A percentile compares a stretch with the other conserved stretches of the same genome.
These are phyloP conservation scores for Scolopax rusticola DNA, from an alignment of 2,797 vertebrate genomes.

Conservation along the genomic window DNA sequence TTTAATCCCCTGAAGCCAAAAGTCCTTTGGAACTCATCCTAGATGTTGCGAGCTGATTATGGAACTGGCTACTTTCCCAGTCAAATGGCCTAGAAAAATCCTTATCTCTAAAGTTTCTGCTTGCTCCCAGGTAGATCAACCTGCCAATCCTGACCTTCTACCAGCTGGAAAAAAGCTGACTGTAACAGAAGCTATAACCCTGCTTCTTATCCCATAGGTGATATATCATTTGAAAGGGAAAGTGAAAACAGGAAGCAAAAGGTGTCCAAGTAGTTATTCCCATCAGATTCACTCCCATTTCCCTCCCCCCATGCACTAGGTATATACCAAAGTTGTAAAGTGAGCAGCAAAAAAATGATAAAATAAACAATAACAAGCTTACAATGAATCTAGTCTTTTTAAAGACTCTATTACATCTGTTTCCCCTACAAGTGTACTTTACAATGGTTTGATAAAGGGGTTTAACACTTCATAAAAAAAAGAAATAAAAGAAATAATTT, in stretches of 20 bases:
- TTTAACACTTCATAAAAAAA: background rate
- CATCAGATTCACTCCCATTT: background rate
- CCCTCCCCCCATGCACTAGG: fast-evolving
- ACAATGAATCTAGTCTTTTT: background rate
- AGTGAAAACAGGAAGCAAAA: conserved; percentile 23
- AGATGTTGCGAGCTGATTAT: conserved; percentile 42
- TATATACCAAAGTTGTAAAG: background rate
- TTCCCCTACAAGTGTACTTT: background rate
- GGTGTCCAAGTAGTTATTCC: background rate
- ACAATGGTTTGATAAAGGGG: background rate
- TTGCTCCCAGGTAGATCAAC: conserved; percentile 59
- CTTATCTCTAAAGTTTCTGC: conserved; percentile 48
- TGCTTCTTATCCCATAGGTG: background rate
- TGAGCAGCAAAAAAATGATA: background rate
- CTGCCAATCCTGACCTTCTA: conserved; percentile 61
- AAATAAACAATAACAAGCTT: background rate
- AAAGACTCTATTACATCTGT: background rate
- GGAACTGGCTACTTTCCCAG: conserved; percentile 65
- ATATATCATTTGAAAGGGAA: background rate
- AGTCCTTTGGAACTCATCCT: conserved; percentile 45
- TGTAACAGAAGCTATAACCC: conserved; percentile 19
- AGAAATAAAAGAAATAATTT: background rate
- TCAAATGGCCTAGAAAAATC: conserved; percentile 65
- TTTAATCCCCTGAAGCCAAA: conserved; percentile 41
- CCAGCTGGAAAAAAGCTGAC: conserved; percentile 36